Evolutionary conservation across 2,797 vertebrate genomes (phyloP), one percentile per base, ranked within the genome.

Genomic region (Myripristis murdjan): DNA sequence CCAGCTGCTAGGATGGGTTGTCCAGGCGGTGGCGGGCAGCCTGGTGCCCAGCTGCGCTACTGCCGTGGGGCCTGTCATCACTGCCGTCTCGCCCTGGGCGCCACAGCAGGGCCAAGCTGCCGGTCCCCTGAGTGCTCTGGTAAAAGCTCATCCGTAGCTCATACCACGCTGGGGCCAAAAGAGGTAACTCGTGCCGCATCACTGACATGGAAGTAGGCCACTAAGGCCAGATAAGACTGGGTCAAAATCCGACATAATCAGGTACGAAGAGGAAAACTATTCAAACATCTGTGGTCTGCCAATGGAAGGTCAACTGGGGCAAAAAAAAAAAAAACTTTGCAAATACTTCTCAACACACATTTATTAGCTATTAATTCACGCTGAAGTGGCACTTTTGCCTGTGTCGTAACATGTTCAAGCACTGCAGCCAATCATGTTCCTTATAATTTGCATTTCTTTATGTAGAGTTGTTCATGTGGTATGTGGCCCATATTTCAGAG

Each of bases 11-110:
- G 76, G 60, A 31, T 24, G 54, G 73, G 69, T 46, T 70, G 75
- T 83, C 78, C 68, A 66, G 71, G 41, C 71, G 66, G 61, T 18
- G 64, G 62, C 2, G 47, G 53, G 67, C 76, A 81, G 72, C 72
- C 73, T 44, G 66, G 76, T 81, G 75, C 77, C 87, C 87, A 91
- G 89, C 89, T 91, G 91, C 69, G 70, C 75, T 37, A 70, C 77
- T 71, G 82, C 83, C 84, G 66, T 73, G 77, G 80, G 84, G 76
- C 70, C 57, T 75, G 79, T 80, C 77, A 77, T 79, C 79, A 43
- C 71, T 16, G 64, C 79, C 69, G 75, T 73, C 75, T 82, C 39
- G 77, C 91, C 80, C 59, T 53, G 68, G 84, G 91, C 89, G 43
- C 37, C 35, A 16, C 53, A 83, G 80, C 83, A 83, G 75, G 67